Evolutionary conservation across 2,888 invertebrate species (phyloP), one percentile per base, ranked within the genome.

Genomic region (Heliconius ismenius): DNA sequence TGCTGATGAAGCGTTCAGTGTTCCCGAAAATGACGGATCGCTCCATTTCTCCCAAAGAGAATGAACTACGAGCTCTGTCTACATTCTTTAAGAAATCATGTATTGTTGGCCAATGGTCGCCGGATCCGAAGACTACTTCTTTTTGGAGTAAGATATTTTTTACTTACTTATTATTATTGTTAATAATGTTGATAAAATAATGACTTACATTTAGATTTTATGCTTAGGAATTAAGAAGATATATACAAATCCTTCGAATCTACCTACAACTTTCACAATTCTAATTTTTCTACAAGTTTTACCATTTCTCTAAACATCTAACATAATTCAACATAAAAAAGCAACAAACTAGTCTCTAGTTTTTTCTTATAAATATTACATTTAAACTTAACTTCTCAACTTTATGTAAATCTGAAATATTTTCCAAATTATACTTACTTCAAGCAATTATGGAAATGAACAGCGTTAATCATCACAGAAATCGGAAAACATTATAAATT

Each of bases 21-120:
- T 95, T 97, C 85, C 95, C 95, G 9, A 95, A 95, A 79, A 93
- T 96, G 85, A 96, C 96, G 83, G 96, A 97, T 84, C 95, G 96
- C 79, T 95, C 94, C 79, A 94, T 96, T 80, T 96, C 96, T 1
- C 96, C 96, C 0, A 95, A 96, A 67, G 97, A 97, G 87, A 97
- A 98, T 82, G 98, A 98, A 85, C 94, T 98, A 3, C 96, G 96
- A 81, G 97, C 98, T 0, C 95, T 97, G 0, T 97, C 97, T 0
- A 95, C 95, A 24, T 96, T 98, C 90, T 98, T 98, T 92, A 94
- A 95, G 15, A 95, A 97, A 84, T 97, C 98, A 70, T 98, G 98
- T 85, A 95, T 98, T 74, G 98, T 98, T 21, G 98, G 98, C 69
- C 95, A 95, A 79, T 98, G 97, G 96, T 97, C 97, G 0, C 96